phyloP scores from a whole-genome alignment of 2,888 invertebrate species.

The Keiferia lycopersicella region DNA sequence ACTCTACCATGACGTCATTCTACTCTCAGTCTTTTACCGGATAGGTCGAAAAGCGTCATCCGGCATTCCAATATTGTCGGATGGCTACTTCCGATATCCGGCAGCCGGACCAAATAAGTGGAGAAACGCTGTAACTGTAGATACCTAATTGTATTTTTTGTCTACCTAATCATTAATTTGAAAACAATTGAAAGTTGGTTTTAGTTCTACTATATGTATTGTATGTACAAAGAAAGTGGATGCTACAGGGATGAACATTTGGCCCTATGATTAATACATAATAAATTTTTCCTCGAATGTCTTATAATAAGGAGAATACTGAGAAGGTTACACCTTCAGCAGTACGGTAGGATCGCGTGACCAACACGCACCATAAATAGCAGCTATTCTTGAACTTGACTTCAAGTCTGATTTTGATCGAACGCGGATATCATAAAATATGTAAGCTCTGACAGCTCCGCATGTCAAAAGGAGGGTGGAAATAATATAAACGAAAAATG shows the following conservation, averaged over 20 bases:
- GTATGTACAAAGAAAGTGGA: no score
- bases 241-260: neutral
- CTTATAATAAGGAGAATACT: neutral
- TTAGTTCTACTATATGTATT: no score
- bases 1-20: no score
- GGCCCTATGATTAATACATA: neutral
- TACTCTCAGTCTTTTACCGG: no score
- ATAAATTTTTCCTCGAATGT: neutral
- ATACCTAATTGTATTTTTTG: no score
- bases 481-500: neutral
- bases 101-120: no score
- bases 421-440: constrained; percentile 13
- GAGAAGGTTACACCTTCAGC: neutral
- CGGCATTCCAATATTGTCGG: no score
- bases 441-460: neutral
- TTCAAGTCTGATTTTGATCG: neutral
- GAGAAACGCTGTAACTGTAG: no score
- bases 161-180: no score
- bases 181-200: no score
- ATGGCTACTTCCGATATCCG: no score
- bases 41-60: no score
- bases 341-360: constrained; percentile 13
- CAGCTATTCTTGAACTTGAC: constrained; percentile 17
- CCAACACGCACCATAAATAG: constrained; percentile 18
- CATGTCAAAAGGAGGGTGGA: neutral